phyloP scores from a whole-genome alignment of 2,113 vertebrate genomes.

The Xiphias gladius region DNA sequence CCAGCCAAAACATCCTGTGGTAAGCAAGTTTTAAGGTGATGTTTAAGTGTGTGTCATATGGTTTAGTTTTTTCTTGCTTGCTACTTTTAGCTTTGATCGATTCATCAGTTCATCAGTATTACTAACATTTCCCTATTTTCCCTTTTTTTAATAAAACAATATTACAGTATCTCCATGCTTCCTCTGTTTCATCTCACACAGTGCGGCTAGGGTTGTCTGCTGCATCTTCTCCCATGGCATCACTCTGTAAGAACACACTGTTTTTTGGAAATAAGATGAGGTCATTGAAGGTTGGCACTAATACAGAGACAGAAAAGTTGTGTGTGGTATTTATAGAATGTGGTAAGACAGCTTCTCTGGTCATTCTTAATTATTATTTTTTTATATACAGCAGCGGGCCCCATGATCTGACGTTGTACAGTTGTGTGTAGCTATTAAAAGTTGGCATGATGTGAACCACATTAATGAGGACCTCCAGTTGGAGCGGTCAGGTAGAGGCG shows the following conservation, averaged over 20 bases:
- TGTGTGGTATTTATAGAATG: slow-evolving; percentile 76
- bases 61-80: slow-evolving; percentile 33
- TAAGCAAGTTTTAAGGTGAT: slow-evolving; percentile 89
- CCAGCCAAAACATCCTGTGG: slow-evolving; percentile 88
- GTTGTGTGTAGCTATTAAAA: slow-evolving; percentile 69
- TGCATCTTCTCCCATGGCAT: slow-evolving; percentile 31
- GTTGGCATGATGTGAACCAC: slow-evolving; percentile 67
- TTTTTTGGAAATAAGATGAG: slow-evolving; percentile 57
- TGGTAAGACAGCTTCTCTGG: slow-evolving; percentile 57
- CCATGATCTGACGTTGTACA: slow-evolving; percentile 55
- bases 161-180: neutral
- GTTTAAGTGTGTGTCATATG: slow-evolving; percentile 74
- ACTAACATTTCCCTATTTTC: slow-evolving; percentile 16
- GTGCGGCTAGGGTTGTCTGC: neutral
- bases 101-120: slow-evolving; percentile 28
- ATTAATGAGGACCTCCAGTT: slow-evolving; percentile 80
- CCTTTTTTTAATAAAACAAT: neutral
- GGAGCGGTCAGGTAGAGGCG: slow-evolving; percentile 67
- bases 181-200: neutral
- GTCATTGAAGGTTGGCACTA: slow-evolving; percentile 52
- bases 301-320: slow-evolving; percentile 37
- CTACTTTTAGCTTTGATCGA: slow-evolving; percentile 30
- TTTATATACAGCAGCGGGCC: slow-evolving; percentile 47
- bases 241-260: slow-evolving; percentile 28
- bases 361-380: slow-evolving; percentile 67